Evolutionary conservation across 2,797 vertebrate species (phyloP), one percentile per base, ranked within the genome.

Genomic region (Lithobates pipiens): DNA sequence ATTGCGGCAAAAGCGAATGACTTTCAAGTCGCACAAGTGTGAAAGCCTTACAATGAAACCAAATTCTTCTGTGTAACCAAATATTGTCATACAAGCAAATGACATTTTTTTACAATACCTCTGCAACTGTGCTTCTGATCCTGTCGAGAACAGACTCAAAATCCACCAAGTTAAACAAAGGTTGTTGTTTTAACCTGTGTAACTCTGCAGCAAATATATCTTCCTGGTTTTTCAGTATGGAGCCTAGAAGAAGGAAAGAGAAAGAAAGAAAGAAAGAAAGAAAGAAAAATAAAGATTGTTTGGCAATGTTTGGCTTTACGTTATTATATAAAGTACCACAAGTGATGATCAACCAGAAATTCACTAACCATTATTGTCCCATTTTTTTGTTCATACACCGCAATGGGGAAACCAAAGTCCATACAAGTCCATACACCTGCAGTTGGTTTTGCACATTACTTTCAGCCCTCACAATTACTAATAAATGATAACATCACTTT

Each of bases 181-280:
- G 95, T 82, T 99, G 96, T 92, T 99, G 98, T 84, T 99, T 99
- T 86, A 99, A 97, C 82, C 95, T 92, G 90, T 99, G 97, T 29
- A 99, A 90, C 90, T 99, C 97, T 0, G 97, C 93, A 50, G 98
- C 98, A 87, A 98, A 99, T 18, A 91, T 84, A 88, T 99, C 98
- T 91, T 99, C 98, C 90, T 98, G 97, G 88, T 99, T 97, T 89
- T 99, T 99, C 90, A 99, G 91, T 50, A 99, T 99, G 82, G 98
- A 99, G 68, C 97, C 98, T 99, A 71, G 5, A 32, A 32, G n/a
- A 50, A 29, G 36, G 25, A 82, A 13, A 77, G 5, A 69, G 10
- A 61, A 8, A 54, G 4, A 16, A 6, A 57, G 18, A 5, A 21
- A 32, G 32, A 32, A 3, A n/a, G n/a, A n/a, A n/a, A n/a, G n/a